These are phyloP conservation scores for Clostera curtula DNA, from an alignment of 2,888 invertebrate species.

Conservation along the genomic window DNA sequence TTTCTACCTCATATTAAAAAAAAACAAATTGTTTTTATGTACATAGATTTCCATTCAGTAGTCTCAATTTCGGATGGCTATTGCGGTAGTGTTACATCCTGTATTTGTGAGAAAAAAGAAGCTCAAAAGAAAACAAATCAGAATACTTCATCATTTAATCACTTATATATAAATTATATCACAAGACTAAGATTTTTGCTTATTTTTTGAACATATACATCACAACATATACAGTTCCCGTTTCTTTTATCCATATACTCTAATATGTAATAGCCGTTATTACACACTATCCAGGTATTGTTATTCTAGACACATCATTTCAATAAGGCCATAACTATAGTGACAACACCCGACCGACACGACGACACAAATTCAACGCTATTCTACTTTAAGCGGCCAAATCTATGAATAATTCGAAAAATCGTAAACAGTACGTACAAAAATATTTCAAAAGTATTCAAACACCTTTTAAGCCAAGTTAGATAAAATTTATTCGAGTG, in stretches of 20 bases:
- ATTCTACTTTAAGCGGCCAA: neutral
- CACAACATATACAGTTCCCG: constrained; percentile 65
- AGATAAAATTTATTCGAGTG: no score
- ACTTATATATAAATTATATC: constrained; percentile 72
- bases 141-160: constrained; percentile 72
- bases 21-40: no score
- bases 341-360: constrained; percentile 24
- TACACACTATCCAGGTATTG: constrained; percentile 42
- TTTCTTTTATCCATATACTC: constrained; percentile 47
- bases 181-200: constrained; percentile 68
- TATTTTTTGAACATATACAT: constrained; percentile 69
- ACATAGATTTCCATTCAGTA: no score
- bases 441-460: no score
- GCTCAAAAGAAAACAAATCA: constrained; percentile 29
- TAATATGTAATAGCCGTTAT: constrained; percentile 62
- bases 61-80: no score
- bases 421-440: no score
- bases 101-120: neutral
- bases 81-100: neutral
- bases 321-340: constrained; percentile 60
- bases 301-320: constrained; percentile 38
- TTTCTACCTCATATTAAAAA: no score
- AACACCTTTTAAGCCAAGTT: no score
- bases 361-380: constrained; percentile 1
- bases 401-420: no score